These are phyloP conservation scores for Cantharis nigra DNA, from an alignment of 2,888 invertebrate species.

Conservation along the genomic window DNA sequence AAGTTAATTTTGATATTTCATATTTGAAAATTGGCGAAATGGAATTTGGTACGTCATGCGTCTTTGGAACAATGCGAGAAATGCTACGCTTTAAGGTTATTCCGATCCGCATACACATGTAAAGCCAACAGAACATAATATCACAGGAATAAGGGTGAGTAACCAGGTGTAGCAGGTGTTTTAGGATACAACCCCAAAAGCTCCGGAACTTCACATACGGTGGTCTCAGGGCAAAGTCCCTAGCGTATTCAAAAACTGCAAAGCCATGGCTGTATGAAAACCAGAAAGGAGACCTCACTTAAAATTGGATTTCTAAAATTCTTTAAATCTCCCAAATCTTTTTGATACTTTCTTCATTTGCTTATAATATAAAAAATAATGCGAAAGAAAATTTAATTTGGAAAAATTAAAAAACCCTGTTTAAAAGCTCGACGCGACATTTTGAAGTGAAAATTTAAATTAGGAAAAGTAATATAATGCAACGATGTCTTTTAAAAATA, in stretches of 20 bases:
- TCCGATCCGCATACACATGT: constrained; percentile 21
- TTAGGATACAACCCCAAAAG: constrained; percentile 20
- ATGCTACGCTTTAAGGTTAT: constrained; percentile 22
- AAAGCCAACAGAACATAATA: constrained; percentile 23
- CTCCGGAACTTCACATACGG: constrained; percentile 21
- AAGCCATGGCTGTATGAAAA: constrained; percentile 21
- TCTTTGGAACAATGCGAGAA: constrained; percentile 19
- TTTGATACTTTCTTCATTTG: background rate
- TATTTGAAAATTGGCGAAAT: background rate
- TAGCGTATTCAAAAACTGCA: constrained; percentile 27
- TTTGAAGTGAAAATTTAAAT: background rate
- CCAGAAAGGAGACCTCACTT: constrained; percentile 28
- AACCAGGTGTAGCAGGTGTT: constrained; percentile 28
- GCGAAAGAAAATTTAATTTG: background rate
- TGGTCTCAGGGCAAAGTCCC: constrained; percentile 24
- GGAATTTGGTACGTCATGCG: background rate
- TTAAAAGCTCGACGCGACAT: background rate
- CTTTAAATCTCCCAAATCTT: constrained; percentile 6
- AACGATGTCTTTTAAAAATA: background rate
- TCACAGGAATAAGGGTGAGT: constrained; percentile 19
- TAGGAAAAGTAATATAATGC: background rate
- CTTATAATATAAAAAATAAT: background rate
- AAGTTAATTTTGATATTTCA: background rate
- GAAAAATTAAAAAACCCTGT: background rate
- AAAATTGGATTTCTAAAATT: constrained; percentile 29